Base-by-base conservation (phyloP, 2,888 invertebrate species). In the Acrobasis consociella region DNA sequence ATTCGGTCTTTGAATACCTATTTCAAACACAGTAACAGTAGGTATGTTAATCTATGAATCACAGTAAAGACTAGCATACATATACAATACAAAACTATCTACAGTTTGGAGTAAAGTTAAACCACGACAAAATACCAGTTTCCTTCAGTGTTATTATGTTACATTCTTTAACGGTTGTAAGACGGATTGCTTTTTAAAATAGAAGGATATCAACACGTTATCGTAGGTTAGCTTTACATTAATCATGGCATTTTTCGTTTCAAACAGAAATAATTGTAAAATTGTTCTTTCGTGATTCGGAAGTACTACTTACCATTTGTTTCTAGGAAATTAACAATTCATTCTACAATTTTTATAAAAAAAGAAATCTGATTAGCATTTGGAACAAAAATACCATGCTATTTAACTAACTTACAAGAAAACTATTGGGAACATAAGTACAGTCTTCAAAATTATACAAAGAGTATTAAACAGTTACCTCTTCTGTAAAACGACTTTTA, bases 401-500 rank as follows among this genome's bases (percentile, higher is more conserved):
- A 1, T 39, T 13, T 16, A 38, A 9, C 15, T 31, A 13, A 13
- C 60, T 51, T 51, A 60, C 50, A 52, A 16, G 15, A 42, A 42
- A 37, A 60, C 63, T 64, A 65, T 46, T 37, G 49, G 60, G 60
- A 70, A 66, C 62, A 55, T 83, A 82, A 84, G 81, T 85, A 86
- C 85, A 85, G 82, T 80, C 80, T 82, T 80, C 60, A 69, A 69
- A 67, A 70, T 66, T 65, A 67, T 67, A 62, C 42, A 64, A 65
- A 65, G 58, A 59, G 66, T 59, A 50, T 80, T 93, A 96, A 74
- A 96, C 96, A 59, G 96, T 96, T 68, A 96, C 96, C 85, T 96
- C 96, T 84, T 96, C 96, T 53, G 96, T 96, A 84, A 96, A 96
- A 74, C 96, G 93, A 83, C 95, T 96, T 78, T 96, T 96, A 85